Percentiles rank a stretch among this genome's conserved stretches.
Evolutionary conservation across 1,140 invertebrate species (phyloP).

Genomic region (Drosophila burlai): DNA sequence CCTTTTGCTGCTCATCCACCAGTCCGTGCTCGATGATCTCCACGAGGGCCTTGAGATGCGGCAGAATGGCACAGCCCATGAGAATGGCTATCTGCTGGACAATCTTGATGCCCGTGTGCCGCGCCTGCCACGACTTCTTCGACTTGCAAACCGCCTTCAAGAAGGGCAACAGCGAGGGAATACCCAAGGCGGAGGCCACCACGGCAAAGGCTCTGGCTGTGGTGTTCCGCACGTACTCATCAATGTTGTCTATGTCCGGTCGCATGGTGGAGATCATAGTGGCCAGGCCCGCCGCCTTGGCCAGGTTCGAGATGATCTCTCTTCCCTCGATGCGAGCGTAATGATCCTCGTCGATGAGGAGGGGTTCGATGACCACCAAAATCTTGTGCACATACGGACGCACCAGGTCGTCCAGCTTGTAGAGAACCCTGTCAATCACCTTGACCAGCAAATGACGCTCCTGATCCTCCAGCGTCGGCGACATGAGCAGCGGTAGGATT

Average conservation of each 20-base stretch:
- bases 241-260: conserved; percentile 99
- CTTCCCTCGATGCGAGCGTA: conserved; percentile 99
- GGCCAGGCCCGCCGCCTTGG: conserved; percentile 99
- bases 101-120: conserved; percentile 99
- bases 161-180: conserved; percentile 98
- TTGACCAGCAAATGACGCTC: conserved; percentile 99
- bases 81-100: conserved; percentile 99
- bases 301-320: conserved; percentile 99
- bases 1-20: conserved; percentile 95
- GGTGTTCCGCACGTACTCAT: conserved; percentile 99
- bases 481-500: conserved; percentile 99
- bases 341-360: conserved; percentile 99
- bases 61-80: conserved; percentile 99
- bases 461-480: conserved; percentile 99
- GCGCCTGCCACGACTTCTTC: conserved; percentile 99
- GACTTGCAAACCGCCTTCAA: conserved; percentile 99
- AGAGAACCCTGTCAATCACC: conserved; percentile 99
- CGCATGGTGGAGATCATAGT: conserved; percentile 99
- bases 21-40: conserved; percentile 99
- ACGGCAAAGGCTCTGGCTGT: conserved; percentile 99
- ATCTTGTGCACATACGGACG: conserved; percentile 99
- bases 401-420: conserved; percentile 99
- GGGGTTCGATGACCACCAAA: conserved; percentile 99
- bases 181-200: conserved; percentile 99
- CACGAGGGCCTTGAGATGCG: conserved; percentile 98